Evolutionary conservation across 2,888 invertebrate species (phyloP), one percentile per base, ranked within the genome.

Genomic region (Dioctria linearis): DNA sequence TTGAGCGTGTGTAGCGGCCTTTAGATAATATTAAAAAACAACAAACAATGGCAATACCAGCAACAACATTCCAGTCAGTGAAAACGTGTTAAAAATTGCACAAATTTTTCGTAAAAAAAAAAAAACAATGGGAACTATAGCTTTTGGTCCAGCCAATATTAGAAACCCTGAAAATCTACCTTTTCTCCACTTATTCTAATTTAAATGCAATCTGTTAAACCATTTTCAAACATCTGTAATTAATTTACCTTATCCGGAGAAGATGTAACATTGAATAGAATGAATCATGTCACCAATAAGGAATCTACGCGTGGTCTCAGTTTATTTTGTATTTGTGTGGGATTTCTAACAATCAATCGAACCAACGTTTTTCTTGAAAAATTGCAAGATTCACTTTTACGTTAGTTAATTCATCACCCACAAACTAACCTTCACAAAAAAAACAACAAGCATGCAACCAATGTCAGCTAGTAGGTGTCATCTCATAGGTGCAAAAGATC

Each of bases 351-450:
- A 54, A 54, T 54, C 11, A 54, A 0, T 6, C 4, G n/a, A 54
- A 54, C 11, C 11, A 46, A 6, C 6, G 5, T 63, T 63, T 11
- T 39, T 37, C 25, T 39, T 37, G 5, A 63, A 63, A 39, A 63
- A 11, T 40, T 63, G 63, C 63, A 63, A 63, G 39, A 40, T 63
- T 63, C 63, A 39, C 63, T 63, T 63, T 63, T 37, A 40, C 5
- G 40, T 37, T 11, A 13, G 40, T 37, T 11, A 13, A 13, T 39
- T 37, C 37, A 25, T 63, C 63, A 63, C 63, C 63, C 63, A 63
- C 63, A 37, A 37, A 63, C 8, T 39, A 39, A 9, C 5, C 40
- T 63, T 40, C 6, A 5, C 63, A 9, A 39, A 63, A 13, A 37
- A 63, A 39, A 11, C n/a, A n/a, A n/a, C n/a, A 25, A 11, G 37